Conservation (phyloP, 2,797 vertebrate genomes). For the Chrysocyon brachyurus region DNA sequence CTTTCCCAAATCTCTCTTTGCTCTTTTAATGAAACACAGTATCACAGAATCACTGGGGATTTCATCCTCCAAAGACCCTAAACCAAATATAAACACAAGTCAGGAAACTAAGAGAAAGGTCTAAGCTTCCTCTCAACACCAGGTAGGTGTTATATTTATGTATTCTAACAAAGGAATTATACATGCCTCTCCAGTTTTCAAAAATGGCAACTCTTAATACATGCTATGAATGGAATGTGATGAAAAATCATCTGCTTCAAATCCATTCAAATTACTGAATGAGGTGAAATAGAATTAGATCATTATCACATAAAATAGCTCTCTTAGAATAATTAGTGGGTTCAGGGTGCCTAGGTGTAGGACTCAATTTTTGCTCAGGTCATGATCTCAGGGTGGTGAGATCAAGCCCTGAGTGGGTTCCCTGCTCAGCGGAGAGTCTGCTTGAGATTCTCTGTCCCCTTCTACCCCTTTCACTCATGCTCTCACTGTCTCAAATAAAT, state of each 20-base stretch:
- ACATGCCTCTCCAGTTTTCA: neutral
- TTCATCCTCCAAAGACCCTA: neutral
- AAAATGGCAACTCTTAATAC: neutral
- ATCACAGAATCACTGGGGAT: neutral
- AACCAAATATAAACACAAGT: slow-evolving; percentile 59
- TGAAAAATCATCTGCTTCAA: neutral
- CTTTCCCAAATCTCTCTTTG: neutral
- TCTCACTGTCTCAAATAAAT: neutral
- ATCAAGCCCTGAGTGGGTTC: too few relatives aligned
- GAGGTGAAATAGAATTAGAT: too few relatives aligned
- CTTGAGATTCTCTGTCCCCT: neutral
- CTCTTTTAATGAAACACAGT: neutral
- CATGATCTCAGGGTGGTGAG: too few relatives aligned
- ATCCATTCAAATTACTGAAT: neutral
- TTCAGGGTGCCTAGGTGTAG: too few relatives aligned
- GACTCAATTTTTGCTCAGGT: too few relatives aligned
- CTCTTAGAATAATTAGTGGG: neutral
- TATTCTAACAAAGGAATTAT: neutral
- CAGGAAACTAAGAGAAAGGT: neutral
- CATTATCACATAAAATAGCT: neutral
- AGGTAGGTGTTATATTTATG: neutral
- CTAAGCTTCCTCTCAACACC: neutral
- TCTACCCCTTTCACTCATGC: neutral
- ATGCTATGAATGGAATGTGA: neutral
- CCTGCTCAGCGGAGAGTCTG: neutral